Evolutionary conservation across 2,888 invertebrate species (phyloP), one percentile per base, ranked within the genome.

Genomic region (Nephrotoma appendiculata): DNA sequence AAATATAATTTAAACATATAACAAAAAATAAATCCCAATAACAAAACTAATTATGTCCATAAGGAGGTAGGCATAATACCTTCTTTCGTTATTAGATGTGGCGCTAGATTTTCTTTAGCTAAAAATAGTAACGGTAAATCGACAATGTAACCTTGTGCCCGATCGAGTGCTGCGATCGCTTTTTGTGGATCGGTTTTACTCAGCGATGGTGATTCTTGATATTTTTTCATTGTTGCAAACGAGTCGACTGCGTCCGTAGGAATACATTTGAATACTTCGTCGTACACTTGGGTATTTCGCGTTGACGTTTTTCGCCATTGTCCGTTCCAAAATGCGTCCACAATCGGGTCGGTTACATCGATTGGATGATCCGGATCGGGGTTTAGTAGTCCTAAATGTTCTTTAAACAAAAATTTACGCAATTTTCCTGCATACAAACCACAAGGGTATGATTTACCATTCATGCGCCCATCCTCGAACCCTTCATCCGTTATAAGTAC

Each of bases 31-130:
- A 52, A 5, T 48, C 31, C 1, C 2, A 52, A 5, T 48, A 2
- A 2, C 2, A 52, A 45, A 86, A 44, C 86, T 15, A 87, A 6
- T 89, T 92, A 98, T 19, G 98, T 98, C 98, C 99, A 99, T 31
- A 99, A 92, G 1, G 96, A 93, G 44, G 96, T 96, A 3, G 99
- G 99, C 94, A 98, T 95, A 89, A 99, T 95, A 86, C 97, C 97
- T 91, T 99, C 98, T 91, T 97, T 97, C 31, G 97, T 95, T 15
- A 94, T 94, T 71, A 95, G 94, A 86, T 95, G 94, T 6, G 98
- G 98, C 19, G 96, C 96, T 83, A 98, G 92, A 83, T 94, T 94
- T 92, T 98, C 98, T 88, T 96, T 94, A 89, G 94, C 94, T n/a
- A 99, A 94, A 92, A 99, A 99, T 87, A 96, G 93, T 86, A 98